phyloP scores from a whole-genome alignment of 2,113 vertebrate species.

The Rattus rattus region DNA sequence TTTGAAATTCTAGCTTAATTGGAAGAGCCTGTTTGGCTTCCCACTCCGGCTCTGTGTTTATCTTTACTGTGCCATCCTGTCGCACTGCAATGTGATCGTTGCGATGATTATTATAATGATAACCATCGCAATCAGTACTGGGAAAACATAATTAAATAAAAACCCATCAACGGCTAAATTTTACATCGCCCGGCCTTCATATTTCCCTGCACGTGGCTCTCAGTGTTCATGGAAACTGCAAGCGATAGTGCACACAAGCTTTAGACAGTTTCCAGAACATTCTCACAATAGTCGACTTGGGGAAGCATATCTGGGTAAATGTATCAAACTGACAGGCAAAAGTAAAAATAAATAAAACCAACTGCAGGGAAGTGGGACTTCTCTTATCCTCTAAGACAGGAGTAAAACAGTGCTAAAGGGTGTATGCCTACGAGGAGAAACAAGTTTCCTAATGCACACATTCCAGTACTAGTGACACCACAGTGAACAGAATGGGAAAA shows the following conservation, averaged over 20 bases:
- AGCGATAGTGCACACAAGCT: background rate
- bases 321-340: slow-evolving; percentile 1
- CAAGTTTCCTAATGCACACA: background rate
- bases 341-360: background rate
- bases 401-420: background rate
- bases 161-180: background rate
- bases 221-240: slow-evolving; percentile 22
- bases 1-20: slow-evolving; percentile 30
- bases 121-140: background rate
- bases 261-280: background rate
- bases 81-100: background rate
- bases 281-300: slow-evolving; percentile 1
- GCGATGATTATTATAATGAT: background rate
- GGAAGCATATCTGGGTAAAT: background rate
- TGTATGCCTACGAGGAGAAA: background rate
- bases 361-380: background rate
- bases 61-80: background rate
- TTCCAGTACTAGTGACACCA: background rate
- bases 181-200: background rate
- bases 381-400: background rate
- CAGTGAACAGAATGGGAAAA: background rate
- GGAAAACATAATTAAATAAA: slow-evolving; percentile 37
- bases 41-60: background rate
- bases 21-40: background rate
- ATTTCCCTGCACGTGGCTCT: background rate